Evolutionary conservation across 2,888 invertebrate genomes (phyloP).

Genomic region (Cyaniris semiargus): DNA sequence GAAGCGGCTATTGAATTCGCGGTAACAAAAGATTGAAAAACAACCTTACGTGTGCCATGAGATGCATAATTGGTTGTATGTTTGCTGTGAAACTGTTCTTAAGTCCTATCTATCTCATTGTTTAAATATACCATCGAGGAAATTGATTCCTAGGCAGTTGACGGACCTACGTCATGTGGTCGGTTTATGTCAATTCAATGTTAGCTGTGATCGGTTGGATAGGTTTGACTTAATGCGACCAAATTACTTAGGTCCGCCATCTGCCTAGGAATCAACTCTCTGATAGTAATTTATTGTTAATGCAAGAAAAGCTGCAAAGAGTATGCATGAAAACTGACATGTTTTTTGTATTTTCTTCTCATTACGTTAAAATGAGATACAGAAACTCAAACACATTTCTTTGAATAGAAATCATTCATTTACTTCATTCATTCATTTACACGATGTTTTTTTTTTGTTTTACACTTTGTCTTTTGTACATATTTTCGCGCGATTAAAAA

Average conservation of each 20-base stretch:
- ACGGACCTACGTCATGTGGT: no score
- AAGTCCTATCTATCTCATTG: background rate
- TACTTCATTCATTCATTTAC: background rate
- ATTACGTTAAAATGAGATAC: background rate
- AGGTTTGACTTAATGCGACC: no score
- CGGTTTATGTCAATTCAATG: background rate
- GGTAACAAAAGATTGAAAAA: background rate
- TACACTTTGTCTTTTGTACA: background rate
- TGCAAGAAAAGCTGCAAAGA: background rate
- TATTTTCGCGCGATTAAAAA: background rate
- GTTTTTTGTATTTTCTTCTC: background rate
- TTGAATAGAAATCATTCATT: background rate
- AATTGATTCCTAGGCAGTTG: no score
- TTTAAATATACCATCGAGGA: background rate
- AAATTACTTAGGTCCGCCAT: no score
- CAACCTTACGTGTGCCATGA: background rate
- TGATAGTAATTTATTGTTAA: background rate
- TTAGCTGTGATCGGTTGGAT: no score
- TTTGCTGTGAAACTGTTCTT: background rate
- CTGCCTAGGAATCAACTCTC: no score
- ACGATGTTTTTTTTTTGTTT: background rate
- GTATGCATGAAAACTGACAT: background rate
- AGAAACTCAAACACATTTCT: background rate
- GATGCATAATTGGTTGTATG: background rate
- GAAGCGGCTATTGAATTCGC: slow-evolving; percentile 20